A percentile compares a stretch with the other conserved stretches of the same genome.
Evolutionary conservation across 2,797 vertebrate species (phyloP).

Genomic region (Hippopotamyrus pictus): DNA sequence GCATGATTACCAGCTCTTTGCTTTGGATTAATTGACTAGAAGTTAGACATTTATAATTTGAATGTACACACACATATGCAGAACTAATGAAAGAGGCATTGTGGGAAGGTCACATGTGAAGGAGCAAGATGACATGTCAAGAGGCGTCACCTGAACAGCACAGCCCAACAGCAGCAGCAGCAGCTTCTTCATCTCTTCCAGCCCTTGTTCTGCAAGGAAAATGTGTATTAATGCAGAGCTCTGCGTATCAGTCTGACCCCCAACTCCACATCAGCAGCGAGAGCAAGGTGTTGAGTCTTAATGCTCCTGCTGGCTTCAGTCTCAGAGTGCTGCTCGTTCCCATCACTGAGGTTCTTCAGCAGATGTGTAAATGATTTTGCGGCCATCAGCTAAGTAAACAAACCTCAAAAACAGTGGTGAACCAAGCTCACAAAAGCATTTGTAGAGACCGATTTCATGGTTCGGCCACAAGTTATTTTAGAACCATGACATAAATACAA

Average conservation of each 20-base stretch:
- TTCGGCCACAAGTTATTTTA: neutral
- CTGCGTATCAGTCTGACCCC: neutral
- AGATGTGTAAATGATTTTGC: neutral
- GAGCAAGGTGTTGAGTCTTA: neutral
- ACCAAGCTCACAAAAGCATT: neutral
- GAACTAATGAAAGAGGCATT: neutral
- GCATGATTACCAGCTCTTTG: neutral
- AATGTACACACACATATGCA: neutral
- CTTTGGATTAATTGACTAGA: neutral
- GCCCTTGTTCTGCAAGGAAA: slow-evolving; percentile 74
- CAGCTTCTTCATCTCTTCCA: slow-evolving; percentile 88
- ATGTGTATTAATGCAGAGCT: neutral
- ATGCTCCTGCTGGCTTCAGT: neutral
- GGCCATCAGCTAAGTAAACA: neutral
- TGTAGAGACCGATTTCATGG: neutral
- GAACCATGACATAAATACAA: neutral
- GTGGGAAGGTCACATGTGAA: neutral
- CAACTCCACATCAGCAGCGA: neutral
- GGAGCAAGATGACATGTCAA: neutral
- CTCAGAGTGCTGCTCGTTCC: neutral
- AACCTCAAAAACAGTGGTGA: neutral
- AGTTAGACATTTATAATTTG: neutral
- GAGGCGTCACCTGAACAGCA: slow-evolving; percentile 29
- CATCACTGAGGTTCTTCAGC: neutral
- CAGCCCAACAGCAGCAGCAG: slow-evolving; percentile 84